These are phyloP conservation scores for Platycheirus rosarum DNA, from an alignment of 2,888 invertebrate genomes.

Conservation along the genomic window DNA sequence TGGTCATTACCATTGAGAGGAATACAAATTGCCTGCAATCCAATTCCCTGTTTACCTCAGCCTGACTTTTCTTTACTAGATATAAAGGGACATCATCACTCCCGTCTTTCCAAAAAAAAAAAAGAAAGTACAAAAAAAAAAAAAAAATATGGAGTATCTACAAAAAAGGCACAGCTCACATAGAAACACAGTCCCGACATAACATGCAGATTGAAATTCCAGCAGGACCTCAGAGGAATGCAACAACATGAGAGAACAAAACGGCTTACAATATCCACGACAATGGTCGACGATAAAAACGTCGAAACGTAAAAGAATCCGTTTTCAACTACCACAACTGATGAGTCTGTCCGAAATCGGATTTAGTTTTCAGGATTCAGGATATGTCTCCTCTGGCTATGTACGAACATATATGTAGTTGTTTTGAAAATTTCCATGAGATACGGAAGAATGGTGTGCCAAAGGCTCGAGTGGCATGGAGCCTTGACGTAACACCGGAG, in stretches of 20 bases:
- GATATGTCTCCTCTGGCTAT: conserved; percentile 24
- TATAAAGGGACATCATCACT: conserved; percentile 48
- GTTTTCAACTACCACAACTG: conserved; percentile 64
- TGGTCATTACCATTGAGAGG: conserved; percentile 71
- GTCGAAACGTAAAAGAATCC: conserved; percentile 48
- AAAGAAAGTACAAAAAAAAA: neutral
- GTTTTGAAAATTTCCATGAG: conserved; percentile 20
- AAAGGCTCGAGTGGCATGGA: conserved; percentile 28
- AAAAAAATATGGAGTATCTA: too few species aligned
- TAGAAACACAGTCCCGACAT: conserved; percentile 31
- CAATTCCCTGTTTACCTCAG: conserved; percentile 58
- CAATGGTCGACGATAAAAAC: conserved; percentile 65
- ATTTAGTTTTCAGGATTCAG: conserved; percentile 59
- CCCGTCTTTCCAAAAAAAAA: conserved; percentile 21
- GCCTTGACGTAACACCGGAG: conserved; percentile 18
- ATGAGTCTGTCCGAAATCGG: conserved; percentile 68
- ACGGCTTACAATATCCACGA: conserved; percentile 50
- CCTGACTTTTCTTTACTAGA: conserved; percentile 56
- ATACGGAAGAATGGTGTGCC: conserved; percentile 19
- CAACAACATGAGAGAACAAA: conserved; percentile 48
- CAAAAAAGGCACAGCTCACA: conserved; percentile 6
- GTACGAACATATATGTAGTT: conserved; percentile 16
- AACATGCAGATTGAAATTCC: conserved; percentile 70
- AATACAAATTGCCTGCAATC: conserved; percentile 66
- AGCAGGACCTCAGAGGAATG: conserved; percentile 33